These are phyloP conservation scores for Redunca redunca DNA, from an alignment of 2,113 vertebrate genomes.

Conservation along the genomic window DNA sequence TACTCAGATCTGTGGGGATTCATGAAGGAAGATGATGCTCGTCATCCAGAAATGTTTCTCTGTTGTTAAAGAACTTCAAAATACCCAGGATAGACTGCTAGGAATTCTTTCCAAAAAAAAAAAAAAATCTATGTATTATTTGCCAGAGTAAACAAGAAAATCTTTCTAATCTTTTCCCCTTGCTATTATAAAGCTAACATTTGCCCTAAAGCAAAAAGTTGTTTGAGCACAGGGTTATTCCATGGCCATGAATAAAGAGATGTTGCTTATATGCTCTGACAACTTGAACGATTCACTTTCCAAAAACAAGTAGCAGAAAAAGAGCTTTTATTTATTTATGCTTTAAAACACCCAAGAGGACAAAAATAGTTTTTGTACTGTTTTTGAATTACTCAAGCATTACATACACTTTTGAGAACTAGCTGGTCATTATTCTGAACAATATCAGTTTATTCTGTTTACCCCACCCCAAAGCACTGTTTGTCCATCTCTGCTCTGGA, in stretches of 20 bases:
- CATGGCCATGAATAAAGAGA: not conserved
- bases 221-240: not conserved
- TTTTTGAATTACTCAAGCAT: constrained; percentile 3
- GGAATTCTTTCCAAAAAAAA: not conserved
- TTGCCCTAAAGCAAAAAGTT: constrained; percentile 40
- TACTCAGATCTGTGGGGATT: not conserved
- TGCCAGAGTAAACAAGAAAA: not conserved
- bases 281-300: constrained; percentile 24
- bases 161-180: not conserved
- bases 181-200: constrained; percentile 14
- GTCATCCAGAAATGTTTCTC: not conserved
- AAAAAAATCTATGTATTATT: not conserved
- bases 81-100: not conserved
- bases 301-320: constrained; percentile 3
- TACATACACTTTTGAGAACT: not conserved
- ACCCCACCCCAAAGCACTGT: not conserved
- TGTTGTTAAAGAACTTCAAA: not conserved
- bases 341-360: constrained; percentile 31
- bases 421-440: not conserved
- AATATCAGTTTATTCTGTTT: not conserved
- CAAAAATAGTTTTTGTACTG: not conserved
- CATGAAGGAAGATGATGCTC: not conserved
- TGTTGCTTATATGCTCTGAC: constrained; percentile 13
- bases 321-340: constrained; percentile 46
- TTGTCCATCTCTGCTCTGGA: not conserved